Evolutionary conservation across 2,797 vertebrate species (phyloP).

Genomic region (Rhynchotus rufescens): DNA sequence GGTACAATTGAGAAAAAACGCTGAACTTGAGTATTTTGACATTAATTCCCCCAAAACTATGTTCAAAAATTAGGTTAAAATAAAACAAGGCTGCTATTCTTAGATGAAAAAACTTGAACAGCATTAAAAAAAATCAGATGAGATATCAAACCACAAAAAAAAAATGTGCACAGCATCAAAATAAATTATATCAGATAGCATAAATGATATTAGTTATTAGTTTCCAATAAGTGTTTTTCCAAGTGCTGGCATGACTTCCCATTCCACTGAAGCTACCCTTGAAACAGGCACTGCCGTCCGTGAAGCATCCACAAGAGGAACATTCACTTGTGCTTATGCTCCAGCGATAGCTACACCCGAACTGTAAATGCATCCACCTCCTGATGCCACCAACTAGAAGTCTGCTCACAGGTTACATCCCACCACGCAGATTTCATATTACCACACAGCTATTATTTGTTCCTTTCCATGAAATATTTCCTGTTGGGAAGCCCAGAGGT

Average conservation of each 20-base stretch:
- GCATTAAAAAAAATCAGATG: background rate
- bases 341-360: background rate
- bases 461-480: background rate
- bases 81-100: background rate
- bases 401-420: background rate
- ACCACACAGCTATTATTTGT: background rate
- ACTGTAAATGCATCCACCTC: background rate
- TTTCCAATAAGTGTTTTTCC: constrained; percentile 15
- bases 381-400: background rate
- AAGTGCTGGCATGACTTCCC: background rate
- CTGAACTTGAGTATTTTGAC: background rate
- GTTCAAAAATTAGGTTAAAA: background rate
- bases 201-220: background rate
- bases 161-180: constrained; percentile 1
- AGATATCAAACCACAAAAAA: background rate
- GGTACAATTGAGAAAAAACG: background rate
- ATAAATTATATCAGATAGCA: background rate
- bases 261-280: background rate
- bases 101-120: background rate
- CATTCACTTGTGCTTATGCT: background rate
- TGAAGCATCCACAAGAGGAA: background rate
- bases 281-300: constrained; percentile 12
- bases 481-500: too few relatives aligned
- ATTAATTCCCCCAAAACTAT: too few relatives aligned
- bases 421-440: background rate